These are phyloP conservation scores for Brienomyrus brachyistius DNA, from an alignment of 2,113 vertebrate species.

Conservation along the genomic window DNA sequence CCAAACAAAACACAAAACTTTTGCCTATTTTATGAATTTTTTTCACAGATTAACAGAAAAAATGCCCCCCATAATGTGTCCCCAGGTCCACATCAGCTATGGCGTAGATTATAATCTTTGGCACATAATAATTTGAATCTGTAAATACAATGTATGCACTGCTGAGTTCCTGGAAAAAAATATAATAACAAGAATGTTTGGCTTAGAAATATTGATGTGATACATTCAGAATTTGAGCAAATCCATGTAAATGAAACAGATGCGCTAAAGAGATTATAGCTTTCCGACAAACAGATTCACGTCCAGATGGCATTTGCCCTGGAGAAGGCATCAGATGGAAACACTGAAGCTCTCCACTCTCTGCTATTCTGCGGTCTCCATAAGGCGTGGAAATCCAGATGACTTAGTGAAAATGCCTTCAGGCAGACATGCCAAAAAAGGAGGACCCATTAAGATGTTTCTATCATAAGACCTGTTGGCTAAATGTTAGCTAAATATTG, in stretches of 20 bases:
- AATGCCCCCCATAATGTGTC: not conserved
- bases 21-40: too few species aligned
- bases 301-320: constrained; percentile 25
- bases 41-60: not conserved
- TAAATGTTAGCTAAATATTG: not conserved
- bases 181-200: not conserved
- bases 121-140: not conserved
- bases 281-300: constrained; percentile 18
- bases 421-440: not conserved
- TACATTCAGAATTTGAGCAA: not conserved
- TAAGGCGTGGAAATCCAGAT: not conserved
- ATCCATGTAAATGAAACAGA: constrained; percentile 16
- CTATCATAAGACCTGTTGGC: not conserved
- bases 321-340: not conserved
- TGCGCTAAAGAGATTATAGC: constrained; percentile 21
- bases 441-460: not conserved
- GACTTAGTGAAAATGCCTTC: not conserved
- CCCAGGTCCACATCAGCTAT: not conserved
- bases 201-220: constrained; percentile 5
- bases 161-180: not conserved
- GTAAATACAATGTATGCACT: constrained; percentile 1
- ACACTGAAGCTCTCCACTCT: not conserved
- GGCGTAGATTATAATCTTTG: not conserved
- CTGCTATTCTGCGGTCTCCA: not conserved
- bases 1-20: too few species aligned